These are phyloP conservation scores for Larimichthys crocea DNA, from an alignment of 2,113 vertebrate genomes.

Conservation along the genomic window DNA sequence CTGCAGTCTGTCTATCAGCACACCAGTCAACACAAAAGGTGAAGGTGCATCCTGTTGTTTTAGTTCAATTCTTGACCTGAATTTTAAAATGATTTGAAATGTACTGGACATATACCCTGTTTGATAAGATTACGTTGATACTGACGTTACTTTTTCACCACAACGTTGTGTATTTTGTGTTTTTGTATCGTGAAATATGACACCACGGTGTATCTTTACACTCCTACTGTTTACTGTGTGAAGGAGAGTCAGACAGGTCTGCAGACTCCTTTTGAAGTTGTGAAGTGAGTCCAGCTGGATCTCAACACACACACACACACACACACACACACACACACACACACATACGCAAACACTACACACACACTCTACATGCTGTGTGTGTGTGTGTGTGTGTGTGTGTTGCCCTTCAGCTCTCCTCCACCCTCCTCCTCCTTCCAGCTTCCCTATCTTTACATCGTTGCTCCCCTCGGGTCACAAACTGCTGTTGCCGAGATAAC, in stretches of 20 bases:
- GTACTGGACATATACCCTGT: not conserved
- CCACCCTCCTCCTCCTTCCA: not conserved
- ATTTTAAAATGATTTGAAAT: not conserved
- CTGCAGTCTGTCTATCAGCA: not conserved
- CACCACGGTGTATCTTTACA: not conserved
- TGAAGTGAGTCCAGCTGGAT: conserved; percentile 23
- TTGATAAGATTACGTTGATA: not conserved
- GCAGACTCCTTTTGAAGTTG: conserved; percentile 5
- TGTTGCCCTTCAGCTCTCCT: conserved; percentile 37
- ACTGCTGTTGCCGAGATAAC: conserved; percentile 53
- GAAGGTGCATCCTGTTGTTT: not conserved
- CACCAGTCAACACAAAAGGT: no score
- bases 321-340: no score
- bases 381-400: conserved; percentile 1
- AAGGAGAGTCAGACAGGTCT: not conserved
- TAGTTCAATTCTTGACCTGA: no score
- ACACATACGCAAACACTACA: not conserved
- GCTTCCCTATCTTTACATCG: conserved; percentile 8
- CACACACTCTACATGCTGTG: not conserved
- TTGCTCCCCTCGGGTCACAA: conserved; percentile 45
- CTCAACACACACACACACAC: not conserved
- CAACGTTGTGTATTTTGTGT: not conserved
- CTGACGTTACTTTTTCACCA: not conserved
- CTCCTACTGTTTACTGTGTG: not conserved
- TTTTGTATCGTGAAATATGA: not conserved